phyloP scores from a whole-genome alignment of 1,140 invertebrate genomes.

The Pseudomyrmex sp. region DNA sequence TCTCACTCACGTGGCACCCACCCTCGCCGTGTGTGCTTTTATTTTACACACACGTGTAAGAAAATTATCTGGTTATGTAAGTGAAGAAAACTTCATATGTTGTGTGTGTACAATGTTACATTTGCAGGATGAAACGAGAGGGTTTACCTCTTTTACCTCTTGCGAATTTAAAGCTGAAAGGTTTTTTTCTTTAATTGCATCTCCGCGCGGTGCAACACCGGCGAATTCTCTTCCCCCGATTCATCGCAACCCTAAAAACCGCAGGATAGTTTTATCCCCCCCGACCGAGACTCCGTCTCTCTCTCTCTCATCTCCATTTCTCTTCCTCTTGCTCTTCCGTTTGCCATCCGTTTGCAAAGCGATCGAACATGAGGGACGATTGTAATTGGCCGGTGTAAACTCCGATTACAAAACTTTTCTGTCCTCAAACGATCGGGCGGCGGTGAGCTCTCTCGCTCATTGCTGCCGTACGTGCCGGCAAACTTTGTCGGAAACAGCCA shows the following conservation, averaged over 20 bases:
- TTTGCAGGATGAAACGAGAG: too few species aligned
- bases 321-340: not conserved
- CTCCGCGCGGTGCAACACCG: not conserved
- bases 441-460: constrained; percentile 7
- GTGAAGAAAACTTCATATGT: too few species aligned
- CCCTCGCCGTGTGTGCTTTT: too few species aligned
- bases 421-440: constrained; percentile 40
- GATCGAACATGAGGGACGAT: constrained; percentile 34
- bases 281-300: not conserved
- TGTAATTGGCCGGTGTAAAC: constrained; percentile 55
- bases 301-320: not conserved
- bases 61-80: too few species aligned
- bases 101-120: too few species aligned
- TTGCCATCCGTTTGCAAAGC: constrained; percentile 1
- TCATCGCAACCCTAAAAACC: not conserved
- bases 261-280: not conserved
- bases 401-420: constrained; percentile 31
- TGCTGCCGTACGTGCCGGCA: constrained; percentile 22
- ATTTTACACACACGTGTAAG: too few species aligned
- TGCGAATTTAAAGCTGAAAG: not conserved
- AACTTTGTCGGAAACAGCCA: constrained; percentile 52
- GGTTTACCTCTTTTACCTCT: not conserved
- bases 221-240: not conserved
- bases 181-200: constrained; percentile 40
- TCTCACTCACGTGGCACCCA: too few species aligned